Conservation (phyloP, 2,113 vertebrate species). For the Amphilophus citrinellus region DNA sequence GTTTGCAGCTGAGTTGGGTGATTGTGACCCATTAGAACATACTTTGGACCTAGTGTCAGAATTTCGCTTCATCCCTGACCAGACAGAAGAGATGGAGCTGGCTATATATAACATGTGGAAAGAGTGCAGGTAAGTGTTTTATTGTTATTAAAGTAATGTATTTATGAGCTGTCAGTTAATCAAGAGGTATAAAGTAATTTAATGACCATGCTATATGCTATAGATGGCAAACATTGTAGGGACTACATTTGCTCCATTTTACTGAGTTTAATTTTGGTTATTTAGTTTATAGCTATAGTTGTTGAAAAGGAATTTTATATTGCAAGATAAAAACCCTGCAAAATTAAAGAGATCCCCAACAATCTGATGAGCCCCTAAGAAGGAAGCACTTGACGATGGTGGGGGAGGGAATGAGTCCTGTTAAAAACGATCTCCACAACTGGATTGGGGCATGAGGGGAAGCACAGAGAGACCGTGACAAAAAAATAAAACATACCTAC, state of each 20-base stretch:
- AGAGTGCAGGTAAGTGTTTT: constrained; percentile 88
- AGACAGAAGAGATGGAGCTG: constrained; percentile 94
- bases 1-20: constrained; percentile 92
- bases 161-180: not conserved
- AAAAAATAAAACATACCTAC: no score
- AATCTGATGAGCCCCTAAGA: not conserved
- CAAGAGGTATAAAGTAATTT: not conserved
- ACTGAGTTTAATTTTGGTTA: not conserved
- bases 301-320: not conserved
- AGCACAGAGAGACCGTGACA: no score
- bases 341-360: not conserved
- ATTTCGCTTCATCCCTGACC: constrained; percentile 93
- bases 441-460: not conserved
- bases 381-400: no score
- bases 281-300: not conserved
- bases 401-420: no score
- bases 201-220: rapidly evolving
- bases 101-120: constrained; percentile 94
- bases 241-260: not conserved
- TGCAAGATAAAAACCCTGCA: rapidly evolving
- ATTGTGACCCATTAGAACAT: constrained; percentile 93
- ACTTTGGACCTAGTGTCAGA: constrained; percentile 93
- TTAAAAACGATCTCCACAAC: not conserved
- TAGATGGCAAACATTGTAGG: not conserved
- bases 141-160: not conserved